Evolutionary conservation across 2,888 invertebrate genomes (phyloP).

Genomic region (Aethes cnicana): DNA sequence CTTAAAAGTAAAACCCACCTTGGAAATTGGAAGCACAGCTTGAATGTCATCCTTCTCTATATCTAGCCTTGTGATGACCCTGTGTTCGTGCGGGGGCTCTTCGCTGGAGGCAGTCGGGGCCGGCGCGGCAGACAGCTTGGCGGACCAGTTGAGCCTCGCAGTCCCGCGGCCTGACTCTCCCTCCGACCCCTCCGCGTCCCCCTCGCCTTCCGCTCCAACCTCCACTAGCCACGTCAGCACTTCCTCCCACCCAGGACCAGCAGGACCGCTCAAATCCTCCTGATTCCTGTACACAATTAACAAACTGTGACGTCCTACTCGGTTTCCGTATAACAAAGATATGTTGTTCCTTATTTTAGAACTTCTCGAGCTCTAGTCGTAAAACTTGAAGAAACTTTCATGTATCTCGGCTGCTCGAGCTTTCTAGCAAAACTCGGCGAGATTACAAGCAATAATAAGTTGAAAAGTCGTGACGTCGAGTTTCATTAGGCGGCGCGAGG

Average conservation of each 20-base stretch:
- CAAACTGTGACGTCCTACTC: background rate
- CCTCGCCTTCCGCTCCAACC: conserved; percentile 90
- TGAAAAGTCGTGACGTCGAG: conserved; percentile 58
- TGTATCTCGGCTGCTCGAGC: conserved; percentile 16
- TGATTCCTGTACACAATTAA: conserved; percentile 49
- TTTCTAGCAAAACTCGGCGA: conserved; percentile 25
- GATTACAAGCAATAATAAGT: conserved; percentile 40
- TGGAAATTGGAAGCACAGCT: conserved; percentile 95
- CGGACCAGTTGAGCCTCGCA: conserved; percentile 93
- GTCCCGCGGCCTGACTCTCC: conserved; percentile 87
- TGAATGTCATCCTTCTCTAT: conserved; percentile 97
- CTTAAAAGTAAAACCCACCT: conserved; percentile 86
- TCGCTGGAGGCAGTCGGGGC: conserved; percentile 62
- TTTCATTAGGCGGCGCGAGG: conserved; percentile 62
- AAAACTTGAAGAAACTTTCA: conserved; percentile 25
- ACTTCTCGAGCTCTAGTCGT: conserved; percentile 3
- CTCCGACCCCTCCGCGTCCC: conserved; percentile 70
- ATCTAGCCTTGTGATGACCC: conserved; percentile 91
- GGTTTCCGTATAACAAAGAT: background rate
- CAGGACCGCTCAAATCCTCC: conserved; percentile 66
- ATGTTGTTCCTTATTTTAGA: conserved; percentile 12
- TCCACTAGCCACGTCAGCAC: conserved; percentile 96
- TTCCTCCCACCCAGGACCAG: conserved; percentile 85
- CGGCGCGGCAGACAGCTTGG: conserved; percentile 71
- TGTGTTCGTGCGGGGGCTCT: conserved; percentile 76